Percentiles rank a stretch among this genome's conserved stretches.
Conservation (phyloP, 2,113 vertebrate genomes). For the Jaculus jaculus region DNA sequence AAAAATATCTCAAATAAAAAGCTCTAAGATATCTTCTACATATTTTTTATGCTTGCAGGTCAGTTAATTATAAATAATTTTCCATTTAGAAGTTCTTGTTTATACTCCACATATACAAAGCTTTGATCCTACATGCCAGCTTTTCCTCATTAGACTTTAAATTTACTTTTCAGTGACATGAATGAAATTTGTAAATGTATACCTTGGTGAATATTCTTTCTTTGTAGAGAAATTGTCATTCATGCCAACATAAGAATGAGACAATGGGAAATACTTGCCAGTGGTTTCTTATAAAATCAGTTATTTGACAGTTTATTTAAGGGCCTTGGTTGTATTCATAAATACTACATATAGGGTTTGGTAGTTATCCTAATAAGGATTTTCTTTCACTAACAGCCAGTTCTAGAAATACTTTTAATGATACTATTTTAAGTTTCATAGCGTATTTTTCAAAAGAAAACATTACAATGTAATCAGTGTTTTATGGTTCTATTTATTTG, state of each 20-base stretch:
- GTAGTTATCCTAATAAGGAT: conserved; percentile 33
- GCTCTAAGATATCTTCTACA: conserved; percentile 1
- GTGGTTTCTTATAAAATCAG: neutral
- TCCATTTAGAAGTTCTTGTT: conserved; percentile 33
- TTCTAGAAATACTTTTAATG: conserved; percentile 28
- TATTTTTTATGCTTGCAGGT: neutral
- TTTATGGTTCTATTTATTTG: conserved; percentile 56
- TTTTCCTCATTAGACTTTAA: conserved; percentile 47
- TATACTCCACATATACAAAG: conserved; percentile 45
- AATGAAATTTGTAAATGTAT: conserved; percentile 27
- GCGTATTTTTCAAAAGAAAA: conserved; percentile 16
- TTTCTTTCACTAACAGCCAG: conserved; percentile 47
- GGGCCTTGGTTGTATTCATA: neutral
- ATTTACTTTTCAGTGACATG: conserved; percentile 39
- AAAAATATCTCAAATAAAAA: neutral
- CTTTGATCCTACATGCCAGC: neutral
- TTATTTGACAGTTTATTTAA: neutral
- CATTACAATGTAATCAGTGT: conserved; percentile 4
- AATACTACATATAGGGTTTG: neutral
- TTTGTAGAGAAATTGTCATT: neutral
- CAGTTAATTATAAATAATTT: conserved; percentile 32
- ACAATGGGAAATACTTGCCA: neutral
- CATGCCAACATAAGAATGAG: conserved; percentile 17
- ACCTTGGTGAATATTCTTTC: conserved; percentile 3
- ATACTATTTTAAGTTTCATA: conserved; percentile 36